Percentiles rank a stretch among this genome's conserved stretches.
phyloP scores from a whole-genome alignment of 2,113 vertebrate genomes.

The Acanthisitta chloris region DNA sequence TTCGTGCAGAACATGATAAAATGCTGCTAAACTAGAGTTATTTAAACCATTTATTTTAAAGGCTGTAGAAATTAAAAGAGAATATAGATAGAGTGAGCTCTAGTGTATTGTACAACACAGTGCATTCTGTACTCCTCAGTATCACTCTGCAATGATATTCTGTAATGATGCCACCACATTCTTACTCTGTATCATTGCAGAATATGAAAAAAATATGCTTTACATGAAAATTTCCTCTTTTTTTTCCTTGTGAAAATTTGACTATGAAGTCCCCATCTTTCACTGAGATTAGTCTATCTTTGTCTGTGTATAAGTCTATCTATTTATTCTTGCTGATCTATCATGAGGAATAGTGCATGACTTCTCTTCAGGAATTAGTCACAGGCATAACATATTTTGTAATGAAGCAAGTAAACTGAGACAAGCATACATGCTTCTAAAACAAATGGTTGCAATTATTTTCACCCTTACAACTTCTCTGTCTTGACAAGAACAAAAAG shows the following conservation, averaged over 20 bases:
- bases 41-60: neutral
- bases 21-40: neutral
- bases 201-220: neutral
- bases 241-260: neutral
- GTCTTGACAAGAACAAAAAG: neutral
- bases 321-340: neutral
- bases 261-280: neutral
- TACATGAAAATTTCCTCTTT: neutral
- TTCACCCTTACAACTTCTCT: neutral
- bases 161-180: neutral
- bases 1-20: neutral
- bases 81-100: neutral
- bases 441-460: neutral
- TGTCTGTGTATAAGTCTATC: rapidly evolving
- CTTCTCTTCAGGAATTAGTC: neutral
- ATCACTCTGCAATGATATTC: neutral
- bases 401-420: neutral
- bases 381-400: neutral
- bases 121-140: neutral
- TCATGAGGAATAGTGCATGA: neutral
- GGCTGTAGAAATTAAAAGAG: neutral
- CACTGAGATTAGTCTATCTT: neutral
- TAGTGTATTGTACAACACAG: neutral
- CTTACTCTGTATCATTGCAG: neutral
- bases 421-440: neutral